These are phyloP conservation scores for Coendou prehensilis DNA, from an alignment of 2,797 vertebrate species.

Conservation along the genomic window DNA sequence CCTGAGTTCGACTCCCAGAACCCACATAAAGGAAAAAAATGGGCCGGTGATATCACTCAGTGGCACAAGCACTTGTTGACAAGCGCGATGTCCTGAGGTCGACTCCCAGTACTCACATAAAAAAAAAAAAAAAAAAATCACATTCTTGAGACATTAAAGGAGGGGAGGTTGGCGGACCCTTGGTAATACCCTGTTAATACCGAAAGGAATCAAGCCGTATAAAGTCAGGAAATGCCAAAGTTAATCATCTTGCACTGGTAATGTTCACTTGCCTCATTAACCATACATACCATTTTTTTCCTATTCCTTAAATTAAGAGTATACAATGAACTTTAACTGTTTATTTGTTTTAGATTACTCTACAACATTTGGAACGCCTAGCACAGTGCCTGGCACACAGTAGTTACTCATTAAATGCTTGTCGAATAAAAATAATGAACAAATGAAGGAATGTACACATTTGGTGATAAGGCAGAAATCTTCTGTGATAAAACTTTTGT, in stretches of 20 bases:
- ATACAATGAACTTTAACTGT: not conserved
- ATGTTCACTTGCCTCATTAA: constrained; percentile 47
- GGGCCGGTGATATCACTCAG: too few relatives aligned
- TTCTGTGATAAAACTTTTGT: not conserved
- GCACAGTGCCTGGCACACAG: not conserved
- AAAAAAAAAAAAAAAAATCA: constrained; percentile 50
- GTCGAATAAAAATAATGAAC: not conserved
- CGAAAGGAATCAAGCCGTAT: constrained; percentile 49
- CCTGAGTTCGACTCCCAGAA: too few relatives aligned
- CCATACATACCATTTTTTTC: not conserved
- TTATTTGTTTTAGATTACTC: constrained; percentile 52
- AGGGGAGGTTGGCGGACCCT: not conserved
- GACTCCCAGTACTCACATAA: too few relatives aligned
- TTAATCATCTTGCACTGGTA: constrained; percentile 45
- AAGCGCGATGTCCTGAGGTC: too few relatives aligned
- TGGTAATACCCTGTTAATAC: constrained; percentile 29
- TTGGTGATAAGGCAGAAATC: not conserved
- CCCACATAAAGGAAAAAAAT: too few relatives aligned
- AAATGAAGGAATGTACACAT: not conserved
- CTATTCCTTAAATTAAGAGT: not conserved
- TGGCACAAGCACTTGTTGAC: too few relatives aligned
- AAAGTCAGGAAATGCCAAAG: constrained; percentile 69
- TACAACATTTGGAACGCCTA: not conserved
- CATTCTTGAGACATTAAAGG: constrained; percentile 58
- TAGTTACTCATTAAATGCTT: not conserved